Conservation (phyloP, 2,113 vertebrate genomes). For the Mustela lutreola region DNA sequence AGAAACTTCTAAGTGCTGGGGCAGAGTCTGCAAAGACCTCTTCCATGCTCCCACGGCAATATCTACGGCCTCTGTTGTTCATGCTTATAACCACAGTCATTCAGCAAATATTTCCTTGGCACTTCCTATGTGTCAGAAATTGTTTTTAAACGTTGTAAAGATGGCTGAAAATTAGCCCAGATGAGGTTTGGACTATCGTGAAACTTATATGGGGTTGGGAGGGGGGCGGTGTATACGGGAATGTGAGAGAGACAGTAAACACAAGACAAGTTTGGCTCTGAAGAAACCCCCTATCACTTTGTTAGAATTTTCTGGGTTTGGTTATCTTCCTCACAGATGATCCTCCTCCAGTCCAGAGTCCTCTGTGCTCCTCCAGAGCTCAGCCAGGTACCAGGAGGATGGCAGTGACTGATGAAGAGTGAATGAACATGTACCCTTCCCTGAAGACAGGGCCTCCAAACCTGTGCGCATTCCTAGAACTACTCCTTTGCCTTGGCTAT, state of each 20-base stretch:
- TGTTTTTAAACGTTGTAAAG: conserved; percentile 41
- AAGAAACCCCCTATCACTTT: background rate
- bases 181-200: background rate
- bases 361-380: background rate
- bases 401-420: background rate
- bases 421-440: background rate
- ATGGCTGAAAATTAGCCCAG: conserved; percentile 51
- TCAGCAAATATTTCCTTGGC: conserved; percentile 52
- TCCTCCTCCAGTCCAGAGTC: background rate
- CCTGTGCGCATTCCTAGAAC: background rate
- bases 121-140: conserved; percentile 34
- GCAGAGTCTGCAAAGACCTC: conserved; percentile 44
- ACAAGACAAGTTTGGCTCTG: background rate
- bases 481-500: background rate
- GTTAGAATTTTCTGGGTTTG: background rate
- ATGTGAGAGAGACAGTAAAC: background rate
- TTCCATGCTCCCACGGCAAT: background rate
- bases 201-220: background rate
- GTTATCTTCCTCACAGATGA: background rate
- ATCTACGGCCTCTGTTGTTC: conserved; percentile 41
- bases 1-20: conserved; percentile 63
- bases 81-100: conserved; percentile 15
- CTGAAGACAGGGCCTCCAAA: background rate
- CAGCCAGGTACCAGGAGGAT: background rate
- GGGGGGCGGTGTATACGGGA: background rate